Percentiles rank a stretch among this genome's conserved stretches.
These are phyloP conservation scores for Ophion ventricosus DNA, from an alignment of 2,888 invertebrate species.

Conservation along the genomic window DNA sequence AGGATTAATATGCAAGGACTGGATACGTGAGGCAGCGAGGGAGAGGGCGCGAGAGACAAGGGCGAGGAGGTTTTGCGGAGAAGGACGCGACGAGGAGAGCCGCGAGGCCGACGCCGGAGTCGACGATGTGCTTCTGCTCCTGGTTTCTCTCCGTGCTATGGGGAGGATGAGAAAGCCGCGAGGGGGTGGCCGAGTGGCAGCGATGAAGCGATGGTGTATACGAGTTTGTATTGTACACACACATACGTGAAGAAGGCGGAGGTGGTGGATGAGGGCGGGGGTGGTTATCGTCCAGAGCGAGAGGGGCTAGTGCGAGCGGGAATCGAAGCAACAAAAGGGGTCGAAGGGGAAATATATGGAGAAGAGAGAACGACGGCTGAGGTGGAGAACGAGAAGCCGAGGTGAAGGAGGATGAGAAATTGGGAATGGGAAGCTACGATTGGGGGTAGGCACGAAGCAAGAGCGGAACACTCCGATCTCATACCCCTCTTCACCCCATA, in stretches of 20 bases:
- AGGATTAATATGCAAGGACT: slow-evolving; percentile 84
- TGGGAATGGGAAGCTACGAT: slow-evolving; percentile 61
- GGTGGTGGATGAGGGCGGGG: neutral
- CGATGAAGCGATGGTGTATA: slow-evolving; percentile 70
- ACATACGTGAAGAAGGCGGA: neutral
- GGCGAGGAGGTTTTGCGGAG: slow-evolving; percentile 52
- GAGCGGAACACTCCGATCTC: slow-evolving; percentile 77
- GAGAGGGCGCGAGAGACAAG: slow-evolving; percentile 65
- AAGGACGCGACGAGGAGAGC: slow-evolving; percentile 55
- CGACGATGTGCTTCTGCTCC: slow-evolving; percentile 59
- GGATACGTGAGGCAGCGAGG: slow-evolving; percentile 81
- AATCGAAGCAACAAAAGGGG: slow-evolving; percentile 82
- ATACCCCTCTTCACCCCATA: slow-evolving; percentile 73
- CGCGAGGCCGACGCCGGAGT: slow-evolving; percentile 55
- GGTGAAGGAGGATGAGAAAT: slow-evolving; percentile 59
- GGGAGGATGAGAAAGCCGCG: neutral
- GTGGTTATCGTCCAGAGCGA: slow-evolving; percentile 44
- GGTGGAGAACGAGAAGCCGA: slow-evolving; percentile 63
- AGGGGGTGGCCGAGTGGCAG: slow-evolving; percentile 59
- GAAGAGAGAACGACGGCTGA: slow-evolving; percentile 69
- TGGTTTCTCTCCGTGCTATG: slow-evolving; percentile 31
- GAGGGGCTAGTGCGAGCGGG: slow-evolving; percentile 70
- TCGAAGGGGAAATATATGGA: slow-evolving; percentile 79
- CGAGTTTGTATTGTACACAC: slow-evolving; percentile 25
- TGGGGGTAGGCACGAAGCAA: slow-evolving; percentile 53